Evolutionary conservation across 2,113 vertebrate species (phyloP), one percentile per base, ranked within the genome.

Genomic region (Cavia aperea): DNA sequence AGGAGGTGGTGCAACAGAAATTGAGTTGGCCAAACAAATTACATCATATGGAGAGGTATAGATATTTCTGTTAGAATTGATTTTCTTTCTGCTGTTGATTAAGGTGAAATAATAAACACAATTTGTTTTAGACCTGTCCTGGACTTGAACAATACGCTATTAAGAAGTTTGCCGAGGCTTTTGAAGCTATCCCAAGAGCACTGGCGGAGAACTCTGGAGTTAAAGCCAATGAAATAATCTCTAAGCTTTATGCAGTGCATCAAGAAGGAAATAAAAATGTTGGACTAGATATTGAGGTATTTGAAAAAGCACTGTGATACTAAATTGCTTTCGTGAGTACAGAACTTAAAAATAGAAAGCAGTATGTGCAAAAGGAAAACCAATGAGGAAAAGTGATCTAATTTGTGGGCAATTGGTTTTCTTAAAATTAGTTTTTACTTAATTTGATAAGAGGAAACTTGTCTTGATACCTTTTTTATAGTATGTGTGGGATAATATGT

Each of bases 101-200:
- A 87, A 49, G 81, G 54, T 46, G 39, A 1, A 84, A 1, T 92
- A 72, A 86, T 68, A 43, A 86, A 23, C 43, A 62, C 4, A 11
- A 87, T 56, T 94, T 92, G 21, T 95, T 97, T 95, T 75, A 99
- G 99, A 98, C 98, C 7, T 99, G 99, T 85, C 99, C 99, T 33
- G 99, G 99, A 62, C 98, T 99, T 62, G 99, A 99, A 94, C 99
- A 99, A 11, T 99, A 99, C 43, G 98, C 99, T 86, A 99, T 99
- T 95, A 99, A 99, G 97, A 99, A 99, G 97, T 99, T 99, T 94
- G 99, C 98, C 3, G 99, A 99, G 83, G 99, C 99, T 7, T 99
- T 99, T 77, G 99, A 99, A 98, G 97, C 96, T 1, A 94, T 99
- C 94, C 99, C 99, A 18, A 98, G 99, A 39, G 98, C 99, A 4